Conservation (phyloP, 2,113 vertebrate species). For the Lamprotornis superbus region DNA sequence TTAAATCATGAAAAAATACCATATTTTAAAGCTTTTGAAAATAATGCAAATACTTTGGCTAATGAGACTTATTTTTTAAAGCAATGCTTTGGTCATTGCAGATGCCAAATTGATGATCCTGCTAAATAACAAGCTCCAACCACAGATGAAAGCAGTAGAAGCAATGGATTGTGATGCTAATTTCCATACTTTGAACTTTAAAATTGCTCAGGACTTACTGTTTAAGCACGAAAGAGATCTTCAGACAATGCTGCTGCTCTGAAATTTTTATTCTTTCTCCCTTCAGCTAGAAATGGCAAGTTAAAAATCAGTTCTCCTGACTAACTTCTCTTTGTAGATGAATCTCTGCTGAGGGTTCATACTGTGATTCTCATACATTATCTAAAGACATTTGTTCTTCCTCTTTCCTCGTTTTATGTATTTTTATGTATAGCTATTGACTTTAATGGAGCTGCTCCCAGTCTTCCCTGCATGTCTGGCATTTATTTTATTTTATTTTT, state of each 20-base stretch:
- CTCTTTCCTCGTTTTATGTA: not conserved
- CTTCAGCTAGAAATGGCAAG: not conserved
- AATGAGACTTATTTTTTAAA: not conserved
- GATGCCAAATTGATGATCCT: not conserved
- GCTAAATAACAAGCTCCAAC: not conserved
- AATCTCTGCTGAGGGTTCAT: not conserved
- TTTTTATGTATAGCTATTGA: constrained; percentile 15
- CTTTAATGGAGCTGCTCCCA: constrained; percentile 21
- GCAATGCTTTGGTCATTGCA: not conserved
- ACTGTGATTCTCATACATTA: constrained; percentile 43
- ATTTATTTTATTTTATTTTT: constrained; percentile 31
- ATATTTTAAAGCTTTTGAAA: not conserved
- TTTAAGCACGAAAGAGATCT: constrained; percentile 20
- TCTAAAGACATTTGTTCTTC: constrained; percentile 34
- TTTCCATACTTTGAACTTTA: not conserved
- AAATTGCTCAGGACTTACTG: not conserved
- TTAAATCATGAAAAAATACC: not conserved
- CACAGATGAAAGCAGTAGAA: not conserved
- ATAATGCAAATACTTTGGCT: not conserved
- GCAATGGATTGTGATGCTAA: not conserved
- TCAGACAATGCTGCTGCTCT: not conserved
- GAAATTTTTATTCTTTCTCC: constrained; percentile 19
- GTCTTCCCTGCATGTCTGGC: not conserved
- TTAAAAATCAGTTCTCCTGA: not conserved
- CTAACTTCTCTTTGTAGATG: not conserved